These are phyloP conservation scores for Apotomis betuletana DNA, from an alignment of 2,888 invertebrate species.

Conservation along the genomic window DNA sequence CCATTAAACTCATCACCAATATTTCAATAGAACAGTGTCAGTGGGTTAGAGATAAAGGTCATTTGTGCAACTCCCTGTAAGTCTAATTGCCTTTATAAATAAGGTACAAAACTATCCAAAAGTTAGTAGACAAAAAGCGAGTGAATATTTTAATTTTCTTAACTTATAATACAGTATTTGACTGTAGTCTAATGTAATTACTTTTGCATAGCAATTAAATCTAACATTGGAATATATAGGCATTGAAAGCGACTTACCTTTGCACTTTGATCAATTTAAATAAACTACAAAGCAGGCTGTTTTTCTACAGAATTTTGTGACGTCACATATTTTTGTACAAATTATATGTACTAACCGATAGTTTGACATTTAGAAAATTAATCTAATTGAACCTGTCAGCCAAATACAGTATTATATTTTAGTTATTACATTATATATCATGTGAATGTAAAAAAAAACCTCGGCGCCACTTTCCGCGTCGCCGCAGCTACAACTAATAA, in stretches of 20 bases:
- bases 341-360: too few species aligned
- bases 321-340: too few species aligned
- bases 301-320: too few species aligned
- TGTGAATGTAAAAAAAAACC: background rate
- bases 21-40: too few species aligned
- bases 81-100: background rate
- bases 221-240: too few species aligned
- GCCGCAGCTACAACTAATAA: constrained; percentile 52
- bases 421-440: background rate
- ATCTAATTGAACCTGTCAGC: too few species aligned
- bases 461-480: constrained; percentile 44
- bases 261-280: too few species aligned
- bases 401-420: background rate
- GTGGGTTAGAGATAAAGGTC: background rate
- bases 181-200: too few species aligned
- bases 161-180: too few species aligned
- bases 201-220: background rate
- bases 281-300: too few species aligned
- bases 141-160: constrained; percentile 4
- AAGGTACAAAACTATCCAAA: background rate
- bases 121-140: background rate
- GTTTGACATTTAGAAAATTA: too few species aligned
- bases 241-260: too few species aligned
- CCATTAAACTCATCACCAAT: background rate
- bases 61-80: background rate